Percentiles rank a stretch among this genome's conserved stretches.
Conservation (phyloP, 1,140 invertebrate genomes). For the Periplaneta americana region DNA sequence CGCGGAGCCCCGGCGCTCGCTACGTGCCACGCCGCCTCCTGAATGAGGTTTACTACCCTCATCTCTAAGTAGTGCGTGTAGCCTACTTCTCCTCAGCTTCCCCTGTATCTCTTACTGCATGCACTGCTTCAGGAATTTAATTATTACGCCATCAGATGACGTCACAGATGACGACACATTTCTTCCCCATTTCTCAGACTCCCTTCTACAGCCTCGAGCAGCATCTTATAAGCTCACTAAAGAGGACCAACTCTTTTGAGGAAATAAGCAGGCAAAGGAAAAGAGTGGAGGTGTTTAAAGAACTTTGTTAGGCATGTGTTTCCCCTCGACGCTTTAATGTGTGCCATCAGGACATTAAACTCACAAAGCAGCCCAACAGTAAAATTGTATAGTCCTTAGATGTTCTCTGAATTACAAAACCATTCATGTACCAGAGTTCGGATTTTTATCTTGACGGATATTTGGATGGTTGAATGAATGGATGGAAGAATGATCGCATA, state of each 20-base stretch:
- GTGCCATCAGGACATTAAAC: no score
- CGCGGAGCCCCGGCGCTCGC: background rate
- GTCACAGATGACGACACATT: slow-evolving; percentile 15
- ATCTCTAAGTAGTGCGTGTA: background rate
- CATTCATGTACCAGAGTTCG: no score
- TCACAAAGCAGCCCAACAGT: no score
- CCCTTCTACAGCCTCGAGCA: background rate
- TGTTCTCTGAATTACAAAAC: no score
- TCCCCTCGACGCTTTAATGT: no score
- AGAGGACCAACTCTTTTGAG: slow-evolving; percentile 1
- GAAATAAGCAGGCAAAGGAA: background rate
- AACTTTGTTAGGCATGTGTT: background rate
- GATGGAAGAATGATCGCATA: no score
- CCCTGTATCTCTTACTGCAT: background rate
- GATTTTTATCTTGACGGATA: no score
- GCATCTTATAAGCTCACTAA: background rate
- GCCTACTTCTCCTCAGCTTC: background rate
- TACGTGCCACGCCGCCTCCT: background rate
- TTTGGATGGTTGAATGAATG: no score
- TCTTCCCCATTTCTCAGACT: background rate
- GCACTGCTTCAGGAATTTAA: slow-evolving; percentile 15
- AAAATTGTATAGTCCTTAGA: no score
- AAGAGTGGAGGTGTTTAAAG: background rate
- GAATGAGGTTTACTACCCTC: background rate
- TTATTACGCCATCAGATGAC: slow-evolving; percentile 16